A percentile compares a stretch with the other conserved stretches of the same genome.
phyloP scores from a whole-genome alignment of 2,888 invertebrate genomes.

The Catocala nupta region DNA sequence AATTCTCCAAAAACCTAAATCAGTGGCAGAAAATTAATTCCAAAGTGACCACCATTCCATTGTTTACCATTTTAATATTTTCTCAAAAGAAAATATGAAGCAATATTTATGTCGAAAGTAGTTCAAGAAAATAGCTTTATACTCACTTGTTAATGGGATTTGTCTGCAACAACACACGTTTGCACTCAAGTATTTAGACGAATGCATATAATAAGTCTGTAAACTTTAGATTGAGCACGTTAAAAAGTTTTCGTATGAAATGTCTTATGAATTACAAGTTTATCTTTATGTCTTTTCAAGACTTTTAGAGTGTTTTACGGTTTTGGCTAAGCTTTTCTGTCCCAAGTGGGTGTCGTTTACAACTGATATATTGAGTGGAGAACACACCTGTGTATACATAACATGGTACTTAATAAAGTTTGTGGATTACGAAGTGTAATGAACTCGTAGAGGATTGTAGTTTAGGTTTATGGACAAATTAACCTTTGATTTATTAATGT shows the following conservation, averaged over 20 bases:
- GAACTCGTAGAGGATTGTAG: neutral
- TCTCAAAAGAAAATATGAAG: too few relatives aligned
- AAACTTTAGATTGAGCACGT: conserved; percentile 29
- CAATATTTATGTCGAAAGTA: neutral
- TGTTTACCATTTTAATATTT: neutral
- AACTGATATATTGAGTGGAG: conserved; percentile 3
- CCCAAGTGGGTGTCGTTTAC: conserved; percentile 6
- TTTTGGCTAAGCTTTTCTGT: neutral
- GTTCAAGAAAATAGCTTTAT: neutral
- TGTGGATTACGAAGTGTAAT: neutral
- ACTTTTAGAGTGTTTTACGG: neutral
- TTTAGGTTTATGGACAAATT: neutral
- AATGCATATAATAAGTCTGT: conserved; percentile 14
- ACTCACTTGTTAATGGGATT: conserved; percentile 10
- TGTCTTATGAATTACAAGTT: conserved; percentile 1
- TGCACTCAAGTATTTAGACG: conserved; percentile 16
- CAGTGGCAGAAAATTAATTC: neutral
- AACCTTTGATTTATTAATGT: too few relatives aligned
- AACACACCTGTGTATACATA: conserved; percentile 8
- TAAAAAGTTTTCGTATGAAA: conserved; percentile 14
- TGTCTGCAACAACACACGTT: conserved; percentile 17
- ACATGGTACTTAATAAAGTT: neutral
- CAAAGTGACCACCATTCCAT: neutral
- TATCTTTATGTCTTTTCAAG: neutral
- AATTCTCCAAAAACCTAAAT: too few relatives aligned